Percentiles rank a stretch among this genome's conserved stretches.
These are phyloP conservation scores for Epinotia nisella DNA, from an alignment of 2,888 invertebrate genomes.

Conservation along the genomic window DNA sequence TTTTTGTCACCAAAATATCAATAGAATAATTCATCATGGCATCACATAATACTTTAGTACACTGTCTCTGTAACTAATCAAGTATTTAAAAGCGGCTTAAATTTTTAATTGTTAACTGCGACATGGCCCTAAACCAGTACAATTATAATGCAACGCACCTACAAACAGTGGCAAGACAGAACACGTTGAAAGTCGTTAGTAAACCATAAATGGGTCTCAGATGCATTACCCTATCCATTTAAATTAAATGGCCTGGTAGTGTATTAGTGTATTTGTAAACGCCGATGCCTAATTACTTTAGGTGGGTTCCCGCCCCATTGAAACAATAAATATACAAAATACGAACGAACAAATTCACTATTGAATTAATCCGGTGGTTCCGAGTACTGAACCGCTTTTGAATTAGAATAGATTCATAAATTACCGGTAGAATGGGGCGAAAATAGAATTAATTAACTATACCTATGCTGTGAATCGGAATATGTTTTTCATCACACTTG, in stretches of 20 bases:
- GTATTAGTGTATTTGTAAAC: neutral
- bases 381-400: neutral
- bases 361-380: neutral
- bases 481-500: too few relatives aligned
- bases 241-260: neutral
- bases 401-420: neutral
- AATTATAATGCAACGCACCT: neutral
- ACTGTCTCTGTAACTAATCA: too few relatives aligned
- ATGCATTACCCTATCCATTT: constrained; percentile 3
- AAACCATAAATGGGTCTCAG: constrained; percentile 15
- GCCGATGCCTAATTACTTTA: neutral
- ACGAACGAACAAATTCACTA: neutral
- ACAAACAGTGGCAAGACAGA: neutral
- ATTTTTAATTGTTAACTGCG: too few relatives aligned
- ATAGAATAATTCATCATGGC: too few relatives aligned
- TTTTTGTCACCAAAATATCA: too few relatives aligned
- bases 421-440: neutral
- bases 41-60: too few relatives aligned
- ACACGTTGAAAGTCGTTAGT: neutral
- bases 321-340: neutral
- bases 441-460: too few relatives aligned
- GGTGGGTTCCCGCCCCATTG: neutral
- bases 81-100: too few relatives aligned
- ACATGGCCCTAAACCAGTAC: too few relatives aligned
- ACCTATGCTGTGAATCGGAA: too few relatives aligned